phyloP scores from a whole-genome alignment of 2,797 vertebrate genomes.

The Cuculus canorus region DNA sequence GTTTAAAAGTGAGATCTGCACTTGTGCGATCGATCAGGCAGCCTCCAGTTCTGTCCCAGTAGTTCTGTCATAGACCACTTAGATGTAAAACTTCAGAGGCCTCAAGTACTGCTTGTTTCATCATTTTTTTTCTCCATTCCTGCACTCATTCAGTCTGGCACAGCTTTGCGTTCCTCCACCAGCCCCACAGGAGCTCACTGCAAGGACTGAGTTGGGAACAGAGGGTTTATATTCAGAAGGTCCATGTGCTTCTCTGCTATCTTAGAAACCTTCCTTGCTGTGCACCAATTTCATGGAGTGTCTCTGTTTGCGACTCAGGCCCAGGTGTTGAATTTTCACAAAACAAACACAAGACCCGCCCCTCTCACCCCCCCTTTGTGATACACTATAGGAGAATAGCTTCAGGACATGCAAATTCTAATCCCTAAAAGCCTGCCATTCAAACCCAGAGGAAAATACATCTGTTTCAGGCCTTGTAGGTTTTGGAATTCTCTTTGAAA shows the following conservation, averaged over 20 bases:
- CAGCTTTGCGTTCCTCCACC: background rate
- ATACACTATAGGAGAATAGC: background rate
- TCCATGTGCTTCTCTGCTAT: background rate
- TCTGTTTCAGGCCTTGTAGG: background rate
- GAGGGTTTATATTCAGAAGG: background rate
- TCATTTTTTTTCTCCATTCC: background rate
- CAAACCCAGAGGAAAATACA: background rate
- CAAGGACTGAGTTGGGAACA: accelerated
- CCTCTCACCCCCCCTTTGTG: background rate
- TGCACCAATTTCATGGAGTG: background rate
- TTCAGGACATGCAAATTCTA: background rate
- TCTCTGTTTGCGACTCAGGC: background rate
- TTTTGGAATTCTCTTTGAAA: constrained; percentile 19
- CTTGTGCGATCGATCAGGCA: background rate
- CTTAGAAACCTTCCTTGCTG: background rate
- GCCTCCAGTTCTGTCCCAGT: background rate
- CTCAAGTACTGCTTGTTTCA: background rate
- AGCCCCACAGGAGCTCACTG: accelerated
- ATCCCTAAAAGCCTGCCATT: background rate
- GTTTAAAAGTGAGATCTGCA: background rate
- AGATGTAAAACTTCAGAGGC: background rate
- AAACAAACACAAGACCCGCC: background rate
- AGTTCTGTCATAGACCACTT: background rate
- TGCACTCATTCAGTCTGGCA: background rate
- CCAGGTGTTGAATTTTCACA: background rate